Evolutionary conservation across 2,797 vertebrate species (phyloP).

Genomic region (Rhinatrema bivittatum): DNA sequence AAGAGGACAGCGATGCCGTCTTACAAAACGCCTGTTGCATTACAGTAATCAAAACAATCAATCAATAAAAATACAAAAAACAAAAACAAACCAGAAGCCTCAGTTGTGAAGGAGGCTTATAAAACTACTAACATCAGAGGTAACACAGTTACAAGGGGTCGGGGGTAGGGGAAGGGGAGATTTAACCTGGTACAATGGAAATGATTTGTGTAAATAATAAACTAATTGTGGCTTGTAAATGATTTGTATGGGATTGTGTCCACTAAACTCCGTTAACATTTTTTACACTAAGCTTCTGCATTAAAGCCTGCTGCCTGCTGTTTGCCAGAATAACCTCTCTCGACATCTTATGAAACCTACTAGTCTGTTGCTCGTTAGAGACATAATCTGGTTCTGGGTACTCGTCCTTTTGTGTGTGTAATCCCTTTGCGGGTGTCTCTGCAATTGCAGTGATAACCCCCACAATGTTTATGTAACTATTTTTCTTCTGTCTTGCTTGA

Average conservation of each 20-base stretch:
- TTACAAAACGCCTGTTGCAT: slow-evolving; percentile 82
- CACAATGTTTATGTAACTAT: slow-evolving; percentile 44
- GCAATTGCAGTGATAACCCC: slow-evolving; percentile 49
- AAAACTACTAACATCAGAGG: slow-evolving; percentile 84
- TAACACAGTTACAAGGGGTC: slow-evolving; percentile 55
- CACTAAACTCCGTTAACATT: slow-evolving; percentile 85
- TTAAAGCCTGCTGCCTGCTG: slow-evolving; percentile 83
- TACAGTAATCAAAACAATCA: slow-evolving; percentile 57
- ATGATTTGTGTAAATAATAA: slow-evolving; percentile 90
- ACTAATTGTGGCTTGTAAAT: slow-evolving; percentile 94
- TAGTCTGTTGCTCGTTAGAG: slow-evolving; percentile 56
- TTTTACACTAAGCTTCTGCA: slow-evolving; percentile 75
- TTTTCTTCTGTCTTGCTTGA: slow-evolving; percentile 52
- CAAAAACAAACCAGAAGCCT: slow-evolving; percentile 52
- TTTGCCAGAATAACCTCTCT: slow-evolving; percentile 74
- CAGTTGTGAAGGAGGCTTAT: slow-evolving; percentile 68
- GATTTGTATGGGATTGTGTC: slow-evolving; percentile 70
- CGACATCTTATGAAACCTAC: slow-evolving; percentile 50
- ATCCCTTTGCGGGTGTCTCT: slow-evolving; percentile 52
- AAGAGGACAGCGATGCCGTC: slow-evolving; percentile 71
- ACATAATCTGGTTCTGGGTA: slow-evolving; percentile 62
- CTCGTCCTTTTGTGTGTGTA: slow-evolving; percentile 61
- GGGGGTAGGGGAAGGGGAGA: too few relatives aligned
- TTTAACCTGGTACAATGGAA: slow-evolving; percentile 66
- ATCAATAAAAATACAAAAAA: too few relatives aligned